A percentile compares a stretch with the other conserved stretches of the same genome.
phyloP scores from a whole-genome alignment of 2,113 vertebrate genomes.

The Ploceus nigricollis region DNA sequence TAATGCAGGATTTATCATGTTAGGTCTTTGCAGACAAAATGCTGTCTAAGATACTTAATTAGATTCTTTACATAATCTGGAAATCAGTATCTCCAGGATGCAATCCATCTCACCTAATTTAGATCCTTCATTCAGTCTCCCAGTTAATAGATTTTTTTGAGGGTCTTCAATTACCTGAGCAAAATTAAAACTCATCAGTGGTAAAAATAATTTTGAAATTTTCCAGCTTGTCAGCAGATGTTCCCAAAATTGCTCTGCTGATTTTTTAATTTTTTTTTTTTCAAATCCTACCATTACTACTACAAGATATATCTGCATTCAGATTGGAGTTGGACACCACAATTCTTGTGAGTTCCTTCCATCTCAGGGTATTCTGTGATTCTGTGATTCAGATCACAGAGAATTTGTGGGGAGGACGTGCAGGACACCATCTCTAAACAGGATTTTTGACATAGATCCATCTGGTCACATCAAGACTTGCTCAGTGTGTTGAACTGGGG shows the following conservation, averaged over 20 bases:
- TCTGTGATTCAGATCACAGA: background rate
- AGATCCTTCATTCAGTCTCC: background rate
- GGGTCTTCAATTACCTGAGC: background rate
- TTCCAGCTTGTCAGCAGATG: background rate
- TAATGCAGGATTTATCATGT: background rate
- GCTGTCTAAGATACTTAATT: background rate
- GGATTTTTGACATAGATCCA: background rate
- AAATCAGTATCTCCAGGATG: background rate
- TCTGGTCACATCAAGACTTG: background rate
- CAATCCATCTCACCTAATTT: background rate
- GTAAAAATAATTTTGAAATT: background rate
- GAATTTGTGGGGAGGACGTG: background rate
- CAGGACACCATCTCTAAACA: background rate
- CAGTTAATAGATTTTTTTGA: background rate
- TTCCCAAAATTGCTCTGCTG: background rate
- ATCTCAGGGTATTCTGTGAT: background rate
- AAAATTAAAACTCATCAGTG: background rate
- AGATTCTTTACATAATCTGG: background rate
- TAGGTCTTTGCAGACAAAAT: background rate
- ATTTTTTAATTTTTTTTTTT: background rate
- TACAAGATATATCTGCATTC: background rate
- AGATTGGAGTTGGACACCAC: background rate
- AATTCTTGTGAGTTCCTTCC: background rate
- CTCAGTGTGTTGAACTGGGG: background rate
- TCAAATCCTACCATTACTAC: rapidly evolving